Conservation (phyloP, 2,888 invertebrate species). For the Plemyria rubiginata region DNA sequence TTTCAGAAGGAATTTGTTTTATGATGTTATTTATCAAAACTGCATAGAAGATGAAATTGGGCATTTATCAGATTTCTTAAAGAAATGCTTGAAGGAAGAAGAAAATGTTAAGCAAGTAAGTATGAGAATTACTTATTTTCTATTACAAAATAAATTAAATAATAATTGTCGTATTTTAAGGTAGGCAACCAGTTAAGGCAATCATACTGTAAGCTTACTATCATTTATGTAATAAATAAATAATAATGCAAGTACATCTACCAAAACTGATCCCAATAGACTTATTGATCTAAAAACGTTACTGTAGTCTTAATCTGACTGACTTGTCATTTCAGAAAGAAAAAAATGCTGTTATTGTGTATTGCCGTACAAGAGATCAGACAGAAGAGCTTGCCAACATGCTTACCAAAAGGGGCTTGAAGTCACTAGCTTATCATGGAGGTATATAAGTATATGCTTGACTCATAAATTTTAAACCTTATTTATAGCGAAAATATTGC, state of each 20-base stretch:
- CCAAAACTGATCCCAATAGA: no score
- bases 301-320: background rate
- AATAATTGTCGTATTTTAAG: no score
- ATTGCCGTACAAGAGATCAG: slow-evolving; percentile 96
- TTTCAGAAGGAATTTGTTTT: slow-evolving; percentile 96
- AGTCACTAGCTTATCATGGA: slow-evolving; percentile 95
- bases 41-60: slow-evolving; percentile 91
- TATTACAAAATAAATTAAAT: background rate
- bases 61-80: slow-evolving; percentile 91
- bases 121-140: slow-evolving; percentile 25
- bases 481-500: no score
- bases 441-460: slow-evolving; percentile 79
- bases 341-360: slow-evolving; percentile 93
- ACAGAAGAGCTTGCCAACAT: slow-evolving; percentile 93
- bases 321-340: slow-evolving; percentile 70
- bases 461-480: background rate
- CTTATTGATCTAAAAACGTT: background rate
- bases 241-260: no score
- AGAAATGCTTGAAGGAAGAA: slow-evolving; percentile 86
- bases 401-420: slow-evolving; percentile 89
- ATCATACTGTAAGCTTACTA: no score
- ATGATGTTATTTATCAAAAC: slow-evolving; percentile 97
- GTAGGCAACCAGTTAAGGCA: no score
- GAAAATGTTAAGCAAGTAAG: slow-evolving; percentile 80
- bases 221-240: no score